phyloP scores from a whole-genome alignment of 1,140 invertebrate genomes.

The Proctacanthus coquilletti region DNA sequence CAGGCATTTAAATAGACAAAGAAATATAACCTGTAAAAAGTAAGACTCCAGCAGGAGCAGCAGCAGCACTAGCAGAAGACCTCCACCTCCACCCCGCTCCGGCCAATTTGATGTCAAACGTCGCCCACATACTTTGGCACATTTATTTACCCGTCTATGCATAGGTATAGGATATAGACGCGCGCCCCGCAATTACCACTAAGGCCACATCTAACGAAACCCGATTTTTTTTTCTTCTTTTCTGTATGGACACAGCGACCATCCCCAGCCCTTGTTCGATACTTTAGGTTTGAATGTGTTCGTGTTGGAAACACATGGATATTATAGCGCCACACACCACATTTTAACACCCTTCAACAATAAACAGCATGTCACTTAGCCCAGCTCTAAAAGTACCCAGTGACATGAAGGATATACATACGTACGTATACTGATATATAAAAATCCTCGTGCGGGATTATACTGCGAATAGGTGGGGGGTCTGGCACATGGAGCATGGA shows the following conservation, averaged over 20 bases:
- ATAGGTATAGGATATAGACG: too few relatives aligned
- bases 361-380: constrained; percentile 31
- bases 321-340: constrained; percentile 12
- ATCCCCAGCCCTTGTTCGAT: too few relatives aligned
- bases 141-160: too few relatives aligned
- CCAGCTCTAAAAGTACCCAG: constrained; percentile 25
- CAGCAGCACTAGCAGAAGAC: too few relatives aligned
- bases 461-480: background rate
- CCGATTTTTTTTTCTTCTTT: constrained; percentile 7
- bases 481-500: too few relatives aligned
- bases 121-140: too few relatives aligned
- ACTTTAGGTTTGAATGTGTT: constrained; percentile 7
- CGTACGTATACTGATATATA: background rate
- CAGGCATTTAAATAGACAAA: too few relatives aligned
- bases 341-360: constrained; percentile 31
- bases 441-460: constrained; percentile 4
- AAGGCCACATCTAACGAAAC: constrained; percentile 30
- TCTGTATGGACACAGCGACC: background rate
- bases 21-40: too few relatives aligned
- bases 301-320: constrained; percentile 14
- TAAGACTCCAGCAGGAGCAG: too few relatives aligned
- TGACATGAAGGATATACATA: too few relatives aligned
- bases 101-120: too few relatives aligned
- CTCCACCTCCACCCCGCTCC: too few relatives aligned
- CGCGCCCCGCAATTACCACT: constrained; percentile 30